Conservation (phyloP, 2,113 vertebrate species). For the Daboia siamensis region DNA sequence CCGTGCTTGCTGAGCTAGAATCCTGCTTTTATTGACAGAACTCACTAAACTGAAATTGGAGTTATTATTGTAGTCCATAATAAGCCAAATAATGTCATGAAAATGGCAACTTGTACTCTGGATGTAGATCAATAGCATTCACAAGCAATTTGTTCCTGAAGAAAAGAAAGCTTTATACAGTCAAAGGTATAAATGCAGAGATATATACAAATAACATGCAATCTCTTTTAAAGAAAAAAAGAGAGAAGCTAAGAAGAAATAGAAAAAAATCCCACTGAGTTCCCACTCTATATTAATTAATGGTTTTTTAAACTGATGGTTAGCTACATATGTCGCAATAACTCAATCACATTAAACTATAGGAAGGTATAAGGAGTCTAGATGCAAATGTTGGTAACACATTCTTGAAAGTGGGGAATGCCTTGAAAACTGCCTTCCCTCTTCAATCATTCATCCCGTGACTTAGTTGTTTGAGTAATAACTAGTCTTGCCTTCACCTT, state of each 20-base stretch:
- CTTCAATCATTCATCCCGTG: too few species aligned
- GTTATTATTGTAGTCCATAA: background rate
- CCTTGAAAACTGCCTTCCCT: too few species aligned
- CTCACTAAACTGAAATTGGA: background rate
- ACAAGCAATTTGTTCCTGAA: background rate
- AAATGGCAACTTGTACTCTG: background rate
- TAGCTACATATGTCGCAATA: too few species aligned
- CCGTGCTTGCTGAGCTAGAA: background rate
- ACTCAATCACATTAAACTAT: too few species aligned
- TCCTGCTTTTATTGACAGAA: background rate
- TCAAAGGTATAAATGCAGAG: background rate
- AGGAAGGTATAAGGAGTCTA: too few species aligned
- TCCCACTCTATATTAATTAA: too few species aligned
- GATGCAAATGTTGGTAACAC: too few species aligned
- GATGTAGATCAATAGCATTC: background rate
- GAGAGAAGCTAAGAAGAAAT: background rate
- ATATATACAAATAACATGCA: background rate
- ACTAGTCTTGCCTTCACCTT: background rate
- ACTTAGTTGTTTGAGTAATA: too few species aligned
- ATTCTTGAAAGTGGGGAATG: too few species aligned
- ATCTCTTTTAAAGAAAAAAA: background rate
- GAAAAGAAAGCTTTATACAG: background rate
- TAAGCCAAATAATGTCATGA: background rate
- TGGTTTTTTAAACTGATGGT: too few species aligned
- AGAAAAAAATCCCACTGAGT: background rate